A percentile compares a stretch with the other conserved stretches of the same genome.
Evolutionary conservation across 2,888 invertebrate genomes (phyloP).

Genomic region (Brenthis ino): DNA sequence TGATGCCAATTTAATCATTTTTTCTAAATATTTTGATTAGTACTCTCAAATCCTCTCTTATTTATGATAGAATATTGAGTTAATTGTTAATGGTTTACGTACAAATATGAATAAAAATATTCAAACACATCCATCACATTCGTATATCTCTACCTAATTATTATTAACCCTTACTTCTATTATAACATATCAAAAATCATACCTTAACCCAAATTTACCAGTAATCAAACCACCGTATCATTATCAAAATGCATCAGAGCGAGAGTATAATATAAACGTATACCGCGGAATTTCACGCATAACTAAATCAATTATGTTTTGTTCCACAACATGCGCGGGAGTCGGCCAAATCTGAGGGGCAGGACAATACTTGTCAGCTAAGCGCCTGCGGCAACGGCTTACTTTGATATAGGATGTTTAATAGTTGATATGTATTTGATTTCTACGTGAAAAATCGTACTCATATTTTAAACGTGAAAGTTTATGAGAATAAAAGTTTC

Average conservation of each 20-base stretch:
- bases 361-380: constrained; percentile 74
- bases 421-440: constrained; percentile 17
- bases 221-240: constrained; percentile 15
- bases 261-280: constrained; percentile 45
- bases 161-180: constrained; percentile 12
- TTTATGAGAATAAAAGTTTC: no score
- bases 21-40: no score
- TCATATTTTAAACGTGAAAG: no score
- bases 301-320: constrained; percentile 74
- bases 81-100: no score
- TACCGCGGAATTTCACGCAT: constrained; percentile 68
- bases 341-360: constrained; percentile 48
- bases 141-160: neutral
- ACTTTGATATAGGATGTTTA: constrained; percentile 55
- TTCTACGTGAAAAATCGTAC: neutral
- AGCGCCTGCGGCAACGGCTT: constrained; percentile 77
- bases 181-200: constrained; percentile 9
- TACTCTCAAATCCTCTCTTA: no score
- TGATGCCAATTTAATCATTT: no score
- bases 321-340: constrained; percentile 53
- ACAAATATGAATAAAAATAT: neutral
- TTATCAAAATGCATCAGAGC: constrained; percentile 56
- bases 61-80: no score
- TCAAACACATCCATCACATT: neutral
- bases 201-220: constrained; percentile 4